These are phyloP conservation scores for Yasuhikotakia modesta DNA, from an alignment of 2,797 vertebrate species.

Conservation along the genomic window DNA sequence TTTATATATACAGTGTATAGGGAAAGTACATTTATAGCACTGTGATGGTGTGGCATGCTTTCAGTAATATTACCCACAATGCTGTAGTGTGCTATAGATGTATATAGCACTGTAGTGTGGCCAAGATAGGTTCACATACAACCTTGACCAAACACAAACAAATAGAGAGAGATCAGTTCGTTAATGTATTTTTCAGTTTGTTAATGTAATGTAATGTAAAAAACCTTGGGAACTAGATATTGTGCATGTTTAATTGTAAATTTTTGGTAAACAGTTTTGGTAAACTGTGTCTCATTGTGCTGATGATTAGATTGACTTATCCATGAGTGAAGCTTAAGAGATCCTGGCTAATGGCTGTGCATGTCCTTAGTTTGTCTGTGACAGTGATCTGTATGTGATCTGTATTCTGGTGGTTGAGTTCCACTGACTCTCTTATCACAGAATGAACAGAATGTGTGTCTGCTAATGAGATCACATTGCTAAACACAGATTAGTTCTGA, in stretches of 20 bases:
- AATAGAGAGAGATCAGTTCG: too few relatives aligned
- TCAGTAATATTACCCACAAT: too few relatives aligned
- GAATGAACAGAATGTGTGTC: constrained; percentile 9
- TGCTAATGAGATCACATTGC: constrained; percentile 19
- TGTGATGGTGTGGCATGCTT: too few relatives aligned
- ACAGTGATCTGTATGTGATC: constrained; percentile 18
- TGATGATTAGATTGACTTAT: constrained; percentile 8
- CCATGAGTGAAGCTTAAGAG: not conserved
- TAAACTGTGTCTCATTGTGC: not conserved
- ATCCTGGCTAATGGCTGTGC: not conserved
- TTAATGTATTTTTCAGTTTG: too few relatives aligned
- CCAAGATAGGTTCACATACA: too few relatives aligned
- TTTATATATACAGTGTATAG: too few relatives aligned
- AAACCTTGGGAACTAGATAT: constrained; percentile 5
- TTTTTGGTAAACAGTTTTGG: not conserved
- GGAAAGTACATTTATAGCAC: too few relatives aligned
- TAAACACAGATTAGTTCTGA: constrained; percentile 1
- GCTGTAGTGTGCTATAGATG: too few relatives aligned
- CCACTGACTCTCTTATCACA: constrained; percentile 6
- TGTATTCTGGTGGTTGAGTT: not conserved
- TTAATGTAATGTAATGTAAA: too few relatives aligned
- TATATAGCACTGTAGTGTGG: too few relatives aligned
- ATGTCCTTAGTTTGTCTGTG: not conserved
- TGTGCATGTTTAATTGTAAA: not conserved
- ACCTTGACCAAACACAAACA: too few relatives aligned